Percentiles rank a stretch among this genome's conserved stretches.
phyloP scores from a whole-genome alignment of 2,888 invertebrate species.

The Dynastes tityus region DNA sequence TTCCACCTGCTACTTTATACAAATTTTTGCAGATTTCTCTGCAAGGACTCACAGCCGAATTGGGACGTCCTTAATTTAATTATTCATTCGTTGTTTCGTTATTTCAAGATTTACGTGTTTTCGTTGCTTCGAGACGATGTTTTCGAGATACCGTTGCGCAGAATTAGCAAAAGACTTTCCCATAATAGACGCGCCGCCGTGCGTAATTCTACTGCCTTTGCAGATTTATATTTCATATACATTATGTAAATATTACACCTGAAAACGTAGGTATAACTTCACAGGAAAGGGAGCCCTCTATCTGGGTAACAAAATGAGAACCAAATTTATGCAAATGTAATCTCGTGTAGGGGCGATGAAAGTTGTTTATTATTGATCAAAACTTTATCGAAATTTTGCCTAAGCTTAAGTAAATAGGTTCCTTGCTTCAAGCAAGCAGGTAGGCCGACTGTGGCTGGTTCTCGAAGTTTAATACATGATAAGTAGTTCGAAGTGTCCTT shows the following conservation, averaged over 20 bases:
- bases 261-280: conserved; percentile 22
- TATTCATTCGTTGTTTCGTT: conserved; percentile 18
- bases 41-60: neutral
- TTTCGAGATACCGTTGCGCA: neutral
- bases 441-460: too few species aligned
- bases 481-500: too few species aligned
- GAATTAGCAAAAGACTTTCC: conserved; percentile 5
- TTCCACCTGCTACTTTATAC: neutral
- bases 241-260: conserved; percentile 28
- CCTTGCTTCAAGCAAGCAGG: neutral
- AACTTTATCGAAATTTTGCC: conserved; percentile 34
- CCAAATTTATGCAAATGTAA: conserved; percentile 35
- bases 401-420: conserved; percentile 19
- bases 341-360: conserved; percentile 22
- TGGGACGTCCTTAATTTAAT: conserved; percentile 2
- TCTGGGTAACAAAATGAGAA: conserved; percentile 1
- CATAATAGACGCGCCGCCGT: conserved; percentile 10
- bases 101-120: conserved; percentile 15
- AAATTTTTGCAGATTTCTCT: neutral
- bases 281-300: too few species aligned
- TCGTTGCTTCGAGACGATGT: conserved; percentile 1
- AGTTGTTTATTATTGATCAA: conserved; percentile 34
- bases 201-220: conserved; percentile 6
- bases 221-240: conserved; percentile 31
- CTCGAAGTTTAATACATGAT: too few species aligned